Percentiles rank a stretch among this genome's conserved stretches.
Evolutionary conservation across 2,113 vertebrate species (phyloP).

Genomic region (Cryptotis parvus): DNA sequence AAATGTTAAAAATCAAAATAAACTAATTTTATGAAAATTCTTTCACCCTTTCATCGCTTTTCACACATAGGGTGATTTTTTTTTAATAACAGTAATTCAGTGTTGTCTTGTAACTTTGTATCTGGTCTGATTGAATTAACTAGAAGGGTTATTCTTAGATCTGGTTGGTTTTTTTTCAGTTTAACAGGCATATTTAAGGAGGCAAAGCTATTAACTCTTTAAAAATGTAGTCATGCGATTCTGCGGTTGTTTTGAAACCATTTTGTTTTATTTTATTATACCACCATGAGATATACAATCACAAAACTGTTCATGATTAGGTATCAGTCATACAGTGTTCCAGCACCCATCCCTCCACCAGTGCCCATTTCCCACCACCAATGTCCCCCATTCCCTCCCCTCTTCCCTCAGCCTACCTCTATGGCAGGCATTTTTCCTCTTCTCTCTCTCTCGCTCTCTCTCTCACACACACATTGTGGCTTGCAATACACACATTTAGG

Average conservation of each 20-base stretch:
- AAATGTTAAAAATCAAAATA: not conserved
- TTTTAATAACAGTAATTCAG: not conserved
- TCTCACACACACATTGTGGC: too few relatives aligned
- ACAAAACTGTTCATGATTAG: too few relatives aligned
- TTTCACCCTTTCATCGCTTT: not conserved
- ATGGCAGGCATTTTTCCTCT: too few relatives aligned
- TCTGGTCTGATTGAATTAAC: not conserved
- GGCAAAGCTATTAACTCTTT: not conserved
- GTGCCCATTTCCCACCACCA: too few relatives aligned
- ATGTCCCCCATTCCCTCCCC: too few relatives aligned
- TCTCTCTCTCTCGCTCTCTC: too few relatives aligned
- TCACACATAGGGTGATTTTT: not conserved
- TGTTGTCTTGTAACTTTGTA: conserved; percentile 39
- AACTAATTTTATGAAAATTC: not conserved
- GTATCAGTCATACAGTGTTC: too few relatives aligned
- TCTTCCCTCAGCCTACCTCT: too few relatives aligned
- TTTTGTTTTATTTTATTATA: too few relatives aligned
- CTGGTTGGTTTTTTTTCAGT: not conserved
- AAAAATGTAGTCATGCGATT: not conserved
- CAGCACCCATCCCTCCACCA: too few relatives aligned
- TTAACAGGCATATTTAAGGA: not conserved
- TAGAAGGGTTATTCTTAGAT: not conserved
- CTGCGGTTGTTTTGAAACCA: not conserved
- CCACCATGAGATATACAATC: too few relatives aligned
- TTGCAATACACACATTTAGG: too few relatives aligned